Percentiles rank a stretch among this genome's conserved stretches.
phyloP scores from a whole-genome alignment of 2,888 invertebrate species.

The Cheilosia urbana region DNA sequence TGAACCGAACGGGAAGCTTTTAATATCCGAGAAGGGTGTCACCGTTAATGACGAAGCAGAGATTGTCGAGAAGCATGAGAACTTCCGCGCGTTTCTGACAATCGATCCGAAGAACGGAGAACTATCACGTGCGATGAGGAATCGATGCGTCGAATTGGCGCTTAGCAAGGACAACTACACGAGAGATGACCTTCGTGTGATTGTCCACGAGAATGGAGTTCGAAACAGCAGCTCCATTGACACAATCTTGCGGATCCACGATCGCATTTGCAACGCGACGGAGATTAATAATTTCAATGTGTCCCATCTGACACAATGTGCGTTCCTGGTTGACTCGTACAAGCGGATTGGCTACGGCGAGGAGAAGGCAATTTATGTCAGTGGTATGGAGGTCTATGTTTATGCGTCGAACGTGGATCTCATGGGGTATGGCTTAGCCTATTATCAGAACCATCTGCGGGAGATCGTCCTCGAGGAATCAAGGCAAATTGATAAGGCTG shows the following conservation, averaged over 20 bases:
- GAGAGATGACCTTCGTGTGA: constrained; percentile 84
- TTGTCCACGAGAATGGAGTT: constrained; percentile 85
- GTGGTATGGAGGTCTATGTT: constrained; percentile 83
- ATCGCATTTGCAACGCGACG: constrained; percentile 78
- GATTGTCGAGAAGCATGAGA: constrained; percentile 91
- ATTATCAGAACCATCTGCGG: constrained; percentile 82
- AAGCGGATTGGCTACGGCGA: constrained; percentile 80
- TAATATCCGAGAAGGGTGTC: constrained; percentile 96
- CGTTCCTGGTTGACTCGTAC: constrained; percentile 81
- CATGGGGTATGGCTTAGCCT: constrained; percentile 82
- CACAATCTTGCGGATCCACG: constrained; percentile 85
- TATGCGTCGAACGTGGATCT: constrained; percentile 81
- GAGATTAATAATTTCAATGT: constrained; percentile 82
- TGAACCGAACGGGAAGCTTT: constrained; percentile 95
- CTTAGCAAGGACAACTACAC: constrained; percentile 82
- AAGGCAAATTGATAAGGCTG: constrained; percentile 7
- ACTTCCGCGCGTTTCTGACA: constrained; percentile 96
- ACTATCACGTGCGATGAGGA: constrained; percentile 99
- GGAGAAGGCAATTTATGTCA: constrained; percentile 81
- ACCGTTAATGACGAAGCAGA: constrained; percentile 88
- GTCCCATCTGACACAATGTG: constrained; percentile 82
- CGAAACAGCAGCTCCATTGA: constrained; percentile 82
- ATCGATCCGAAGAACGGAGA: constrained; percentile 98
- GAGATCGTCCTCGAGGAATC: constrained; percentile 80
- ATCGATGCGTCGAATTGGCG: constrained; percentile 96